Percentiles rank a stretch among this genome's conserved stretches.
These are phyloP conservation scores for Hybos culiciformis DNA, from an alignment of 2,888 invertebrate species.

Conservation along the genomic window DNA sequence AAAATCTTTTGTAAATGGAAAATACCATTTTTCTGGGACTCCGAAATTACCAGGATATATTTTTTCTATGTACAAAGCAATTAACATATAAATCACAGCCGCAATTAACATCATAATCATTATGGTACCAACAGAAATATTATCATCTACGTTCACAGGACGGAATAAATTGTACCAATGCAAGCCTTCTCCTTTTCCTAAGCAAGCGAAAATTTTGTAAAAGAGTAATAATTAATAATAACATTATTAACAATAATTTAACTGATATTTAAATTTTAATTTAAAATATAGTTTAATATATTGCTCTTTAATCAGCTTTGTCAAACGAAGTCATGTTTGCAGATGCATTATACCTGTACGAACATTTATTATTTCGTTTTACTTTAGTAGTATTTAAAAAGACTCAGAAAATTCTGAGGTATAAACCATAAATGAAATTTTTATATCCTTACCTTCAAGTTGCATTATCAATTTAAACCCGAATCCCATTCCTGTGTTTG, in stretches of 20 bases:
- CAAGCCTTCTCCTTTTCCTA: slow-evolving; percentile 50
- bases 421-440: too few species aligned
- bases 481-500: slow-evolving; percentile 69
- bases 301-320: too few species aligned
- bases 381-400: too few species aligned
- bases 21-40: slow-evolving; percentile 69
- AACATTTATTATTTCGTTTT: too few species aligned
- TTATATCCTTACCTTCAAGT: slow-evolving; percentile 47
- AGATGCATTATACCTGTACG: too few species aligned
- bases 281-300: too few species aligned
- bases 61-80: slow-evolving; percentile 76
- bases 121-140: slow-evolving; percentile 54
- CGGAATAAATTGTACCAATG: slow-evolving; percentile 42
- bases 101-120: slow-evolving; percentile 47
- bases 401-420: too few species aligned
- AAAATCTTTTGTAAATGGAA: slow-evolving; percentile 47
- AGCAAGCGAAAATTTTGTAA: too few species aligned
- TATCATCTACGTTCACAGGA: slow-evolving; percentile 51
- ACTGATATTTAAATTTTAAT: too few species aligned
- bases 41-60: slow-evolving; percentile 78
- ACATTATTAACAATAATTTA: too few species aligned
- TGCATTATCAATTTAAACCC: slow-evolving; percentile 60
- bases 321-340: too few species aligned
- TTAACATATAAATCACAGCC: slow-evolving; percentile 43
- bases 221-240: too few species aligned